Evolutionary conservation across 2,113 vertebrate genomes (phyloP), one percentile per base, ranked within the genome.

Genomic region (Bos javanicus): DNA sequence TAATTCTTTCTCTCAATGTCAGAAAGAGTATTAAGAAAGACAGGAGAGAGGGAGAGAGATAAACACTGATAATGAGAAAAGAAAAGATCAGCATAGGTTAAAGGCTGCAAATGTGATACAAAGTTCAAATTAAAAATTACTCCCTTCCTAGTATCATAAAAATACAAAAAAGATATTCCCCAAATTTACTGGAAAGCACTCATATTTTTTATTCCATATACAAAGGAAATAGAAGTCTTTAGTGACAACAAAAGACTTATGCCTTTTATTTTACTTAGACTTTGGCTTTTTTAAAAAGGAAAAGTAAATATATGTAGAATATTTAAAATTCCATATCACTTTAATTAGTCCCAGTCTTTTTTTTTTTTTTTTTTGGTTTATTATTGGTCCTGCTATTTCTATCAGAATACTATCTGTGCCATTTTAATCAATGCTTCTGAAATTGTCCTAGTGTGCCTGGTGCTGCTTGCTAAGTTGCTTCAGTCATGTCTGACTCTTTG

Each of bases 171-270:
- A 76, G 12, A 43, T 26, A 76, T 43, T 76, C 39, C 71, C 33
- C n/a, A 89, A 78, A 92, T 82, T 95, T 89, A 67, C 17, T 86
- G 30, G 10, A 82, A 96, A 95, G 56, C 48, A 87, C 91, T 95
- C 30, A 59, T 21, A 39, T 48, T 83, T 71, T 4, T 91, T 50
- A 82, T 93, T 93, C 43, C 30, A 95, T 33, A 95, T 91, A 23
- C 36, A 81, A 91, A 64, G 28, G 48, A 87, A 91, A 88, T 30
- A 90, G 93, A 95, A 92, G 33, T 1, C 3, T 57, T 76, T 48
- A 67, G 26, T 52, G 33, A 86, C 5, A 82, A 85, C 16, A 88
- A 96, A 89, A 60, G 64, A 76, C 14, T 33, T 1, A 36, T 85
- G 6, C 12, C 80, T 92, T 54, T 95, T 86, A 50, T 89, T 92